These are phyloP conservation scores for Nipponia nippon DNA, from an alignment of 2,113 vertebrate genomes.

Conservation along the genomic window DNA sequence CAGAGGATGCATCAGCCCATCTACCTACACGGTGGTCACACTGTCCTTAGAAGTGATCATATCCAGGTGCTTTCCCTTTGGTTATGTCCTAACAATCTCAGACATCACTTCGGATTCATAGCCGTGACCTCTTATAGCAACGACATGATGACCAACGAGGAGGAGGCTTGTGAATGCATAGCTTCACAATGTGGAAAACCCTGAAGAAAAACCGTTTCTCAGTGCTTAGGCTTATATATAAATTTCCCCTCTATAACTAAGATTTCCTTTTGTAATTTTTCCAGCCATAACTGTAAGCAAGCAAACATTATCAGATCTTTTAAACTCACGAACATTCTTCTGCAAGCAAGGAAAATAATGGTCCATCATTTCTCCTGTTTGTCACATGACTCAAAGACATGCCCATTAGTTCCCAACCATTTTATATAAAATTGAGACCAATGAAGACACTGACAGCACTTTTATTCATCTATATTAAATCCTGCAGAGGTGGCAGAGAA, in stretches of 20 bases:
- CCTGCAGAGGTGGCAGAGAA: not conserved
- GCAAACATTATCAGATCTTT: not conserved
- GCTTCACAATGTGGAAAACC: not conserved
- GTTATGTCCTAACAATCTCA: not conserved
- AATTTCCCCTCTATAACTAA: not conserved
- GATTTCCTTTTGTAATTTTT: not conserved
- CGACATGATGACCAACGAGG: not conserved
- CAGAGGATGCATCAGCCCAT: not conserved
- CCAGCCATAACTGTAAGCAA: not conserved
- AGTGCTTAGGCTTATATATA: not conserved
- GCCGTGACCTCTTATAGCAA: not conserved
- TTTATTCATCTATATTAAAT: not conserved
- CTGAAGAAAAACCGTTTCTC: not conserved
- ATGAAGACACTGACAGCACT: not conserved
- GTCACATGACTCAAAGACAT: not conserved
- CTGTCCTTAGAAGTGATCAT: not conserved
- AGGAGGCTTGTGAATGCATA: not conserved
- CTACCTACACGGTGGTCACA: not conserved
- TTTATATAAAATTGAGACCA: not conserved
- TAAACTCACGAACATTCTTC: not conserved
- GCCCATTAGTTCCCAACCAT: not conserved
- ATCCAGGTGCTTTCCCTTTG: not conserved
- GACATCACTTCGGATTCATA: not conserved
- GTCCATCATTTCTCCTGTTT: not conserved
- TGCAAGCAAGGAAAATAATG: not conserved